Evolutionary conservation across 2,888 invertebrate species (phyloP).

Genomic region (Druceiella hillmani): DNA sequence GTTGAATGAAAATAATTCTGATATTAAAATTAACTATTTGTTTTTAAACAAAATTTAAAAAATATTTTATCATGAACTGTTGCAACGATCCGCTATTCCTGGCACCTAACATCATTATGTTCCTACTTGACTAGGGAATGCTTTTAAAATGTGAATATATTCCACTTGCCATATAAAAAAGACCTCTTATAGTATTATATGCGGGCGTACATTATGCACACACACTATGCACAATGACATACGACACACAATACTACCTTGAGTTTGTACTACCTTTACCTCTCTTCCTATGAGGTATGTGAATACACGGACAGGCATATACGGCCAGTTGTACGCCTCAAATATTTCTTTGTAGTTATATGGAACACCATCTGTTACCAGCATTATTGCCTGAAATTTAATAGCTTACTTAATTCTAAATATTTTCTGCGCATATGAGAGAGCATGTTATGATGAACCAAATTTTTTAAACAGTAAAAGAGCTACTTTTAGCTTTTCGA

Average conservation of each 20-base stretch:
- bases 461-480: no score
- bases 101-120: no score
- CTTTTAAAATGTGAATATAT: no score
- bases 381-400: constrained; percentile 83
- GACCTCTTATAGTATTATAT: no score
- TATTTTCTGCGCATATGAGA: not conserved
- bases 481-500: no score
- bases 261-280: constrained; percentile 56
- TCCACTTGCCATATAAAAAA: no score
- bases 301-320: constrained; percentile 89
- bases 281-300: constrained; percentile 96
- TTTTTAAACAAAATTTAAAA: no score
- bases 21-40: no score
- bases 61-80: no score
- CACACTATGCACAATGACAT: constrained; percentile 50
- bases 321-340: constrained; percentile 79
- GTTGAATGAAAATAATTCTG: no score
- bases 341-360: constrained; percentile 92
- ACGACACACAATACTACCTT: constrained; percentile 52
- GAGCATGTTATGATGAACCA: not conserved
- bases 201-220: constrained; percentile 48
- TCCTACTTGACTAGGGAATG: no score
- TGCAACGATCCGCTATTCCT: no score
- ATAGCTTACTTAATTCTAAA: constrained; percentile 5
- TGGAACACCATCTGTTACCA: constrained; percentile 98